Evolutionary conservation across 2,888 invertebrate species (phyloP).

Genomic region (Hipparchia sbordonii): DNA sequence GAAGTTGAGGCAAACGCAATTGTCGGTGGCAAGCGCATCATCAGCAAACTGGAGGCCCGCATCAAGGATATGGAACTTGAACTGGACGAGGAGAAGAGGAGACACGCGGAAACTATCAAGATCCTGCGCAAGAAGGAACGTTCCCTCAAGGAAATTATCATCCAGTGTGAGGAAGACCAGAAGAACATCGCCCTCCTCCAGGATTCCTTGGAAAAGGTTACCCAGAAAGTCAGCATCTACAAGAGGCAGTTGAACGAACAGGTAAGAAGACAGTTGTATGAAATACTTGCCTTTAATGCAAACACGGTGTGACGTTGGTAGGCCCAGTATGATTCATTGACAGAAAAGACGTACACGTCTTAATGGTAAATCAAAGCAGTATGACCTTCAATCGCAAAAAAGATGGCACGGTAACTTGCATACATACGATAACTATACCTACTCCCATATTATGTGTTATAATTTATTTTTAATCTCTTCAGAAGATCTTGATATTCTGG

Average conservation of each 20-base stretch:
- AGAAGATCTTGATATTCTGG: too few relatives aligned
- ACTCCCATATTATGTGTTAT: too few relatives aligned
- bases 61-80: conserved; percentile 97
- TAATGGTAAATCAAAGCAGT: too few relatives aligned
- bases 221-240: conserved; percentile 95
- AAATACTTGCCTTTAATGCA: neutral
- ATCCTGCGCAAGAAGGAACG: conserved; percentile 99
- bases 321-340: too few relatives aligned
- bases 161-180: conserved; percentile 98
- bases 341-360: too few relatives aligned
- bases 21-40: conserved; percentile 97
- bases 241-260: conserved; percentile 98
- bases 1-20: conserved; percentile 99
- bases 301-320: too few relatives aligned
- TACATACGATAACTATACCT: too few relatives aligned
- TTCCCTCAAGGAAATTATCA: conserved; percentile 96
- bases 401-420: too few relatives aligned
- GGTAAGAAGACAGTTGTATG: conserved; percentile 67
- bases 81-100: conserved; percentile 97
- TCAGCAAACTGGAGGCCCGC: conserved; percentile 98
- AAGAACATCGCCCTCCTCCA: conserved; percentile 96
- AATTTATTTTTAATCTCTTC: too few relatives aligned
- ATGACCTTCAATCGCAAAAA: too few relatives aligned
- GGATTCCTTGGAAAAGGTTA: conserved; percentile 93
- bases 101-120: conserved; percentile 98